Evolutionary conservation across 1,140 invertebrate species (phyloP), one percentile per base, ranked within the genome.

Genomic region (Heliconius congener): DNA sequence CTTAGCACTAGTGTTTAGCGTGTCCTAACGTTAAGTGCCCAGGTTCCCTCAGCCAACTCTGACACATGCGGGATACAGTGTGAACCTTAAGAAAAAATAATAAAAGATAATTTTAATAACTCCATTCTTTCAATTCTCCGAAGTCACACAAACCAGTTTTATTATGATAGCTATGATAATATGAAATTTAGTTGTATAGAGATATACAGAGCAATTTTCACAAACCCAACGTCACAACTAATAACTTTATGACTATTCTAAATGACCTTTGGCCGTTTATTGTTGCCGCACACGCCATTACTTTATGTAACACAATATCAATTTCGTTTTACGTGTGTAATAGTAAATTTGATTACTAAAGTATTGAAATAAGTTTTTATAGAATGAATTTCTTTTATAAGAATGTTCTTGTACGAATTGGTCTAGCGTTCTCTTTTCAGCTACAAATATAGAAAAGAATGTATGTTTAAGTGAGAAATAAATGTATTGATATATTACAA

Each of bases 211-310:
- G 46, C n/a, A 27, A 57, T 76, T 82, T 82, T 77, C 74, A 76
- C 81, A 57, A 60, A 73, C 71, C 81, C 71, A 82, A 74, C 71
- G 81, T 76, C 77, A 76, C 72, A 23, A 50, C 81, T 82, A 82
- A 81, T 81, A 80, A 76, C 71, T 80, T 80, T 80, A 80, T 80
- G 60, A 76, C 73, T 72, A 78, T 66, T 72, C 70, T 46, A 81
- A 77, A 81, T 74, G 82, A 81, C 60, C 78, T 34, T 46, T 78
- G 76, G 11, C 77, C 80, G 79, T 79, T 82, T 79, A 83, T 77
- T 79, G 77, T 78, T 55, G 52, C 77, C 50, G 18, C 75, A 77
- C 80, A 79, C 77, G 82, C 77, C 23, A 79, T 73, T 73, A 57
- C 74, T 80, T 81, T 83, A 75, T 50, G 37, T 73, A 76, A 73